These are phyloP conservation scores for Eospalax fontanierii DNA, from an alignment of 2,797 vertebrate species.

Conservation along the genomic window DNA sequence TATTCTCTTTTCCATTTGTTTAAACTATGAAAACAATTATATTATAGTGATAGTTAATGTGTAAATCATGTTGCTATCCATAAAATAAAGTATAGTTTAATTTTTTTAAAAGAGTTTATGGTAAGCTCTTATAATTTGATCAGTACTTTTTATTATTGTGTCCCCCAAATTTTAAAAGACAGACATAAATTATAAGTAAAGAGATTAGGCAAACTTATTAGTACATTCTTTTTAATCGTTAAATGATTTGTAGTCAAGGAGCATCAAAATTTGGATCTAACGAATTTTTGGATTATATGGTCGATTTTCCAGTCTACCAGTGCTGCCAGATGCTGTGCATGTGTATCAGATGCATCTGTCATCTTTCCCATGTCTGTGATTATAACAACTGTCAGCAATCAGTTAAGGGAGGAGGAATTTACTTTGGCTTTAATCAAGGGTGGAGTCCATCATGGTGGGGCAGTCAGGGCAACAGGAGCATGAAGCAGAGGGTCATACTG, in stretches of 20 bases:
- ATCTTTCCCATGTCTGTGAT: not conserved
- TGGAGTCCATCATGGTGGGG: not conserved
- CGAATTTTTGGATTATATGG: not conserved
- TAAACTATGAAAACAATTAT: not conserved
- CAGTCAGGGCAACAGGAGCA: not conserved
- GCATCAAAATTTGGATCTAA: not conserved
- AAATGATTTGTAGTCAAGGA: not conserved
- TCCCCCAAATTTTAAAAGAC: not conserved
- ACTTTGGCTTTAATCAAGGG: not conserved
- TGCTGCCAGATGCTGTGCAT: not conserved
- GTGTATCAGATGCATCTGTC: not conserved
- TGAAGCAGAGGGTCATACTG: not conserved
- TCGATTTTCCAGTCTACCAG: not conserved
- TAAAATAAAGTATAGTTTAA: not conserved
- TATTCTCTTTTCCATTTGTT: not conserved
- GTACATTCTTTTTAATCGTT: not conserved
- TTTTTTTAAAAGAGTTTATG: not conserved
- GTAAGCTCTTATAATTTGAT: not conserved
- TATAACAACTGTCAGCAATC: not conserved
- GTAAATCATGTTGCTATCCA: not conserved
- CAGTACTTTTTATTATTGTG: not conserved
- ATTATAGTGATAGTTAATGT: not conserved
- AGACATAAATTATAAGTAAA: slow-evolving; percentile 18
- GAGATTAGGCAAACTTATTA: not conserved
- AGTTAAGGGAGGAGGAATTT: not conserved